Base-by-base conservation (phyloP, 2,797 vertebrate species). In the Ibycter americanus region DNA sequence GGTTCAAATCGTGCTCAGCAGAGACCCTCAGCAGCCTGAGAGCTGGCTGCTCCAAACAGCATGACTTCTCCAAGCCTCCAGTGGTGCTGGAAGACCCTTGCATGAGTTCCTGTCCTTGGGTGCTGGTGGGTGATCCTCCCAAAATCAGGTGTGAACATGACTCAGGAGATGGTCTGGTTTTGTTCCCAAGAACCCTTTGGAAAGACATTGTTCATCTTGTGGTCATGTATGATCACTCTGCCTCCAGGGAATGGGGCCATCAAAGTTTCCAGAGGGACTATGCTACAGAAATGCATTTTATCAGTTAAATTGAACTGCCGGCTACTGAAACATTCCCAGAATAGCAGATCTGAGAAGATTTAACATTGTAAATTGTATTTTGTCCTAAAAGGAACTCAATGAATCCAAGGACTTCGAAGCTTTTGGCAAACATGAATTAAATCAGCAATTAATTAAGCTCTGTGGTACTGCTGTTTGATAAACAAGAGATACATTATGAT, bases 341-440 rank as follows among this genome's bases (percentile, higher is more conserved):
- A 63, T 54, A 92, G 65, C 81, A 85, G 70, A 93, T 95, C 66
- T 58, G 83, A 93, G 70, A 47, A 94, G 78, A 90, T 93, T 94
- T 89, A 89, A 81, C 54, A 17, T 20, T 70, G 81, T 59, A 93
- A 97, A 92, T 78, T 86, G 65, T 91, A 51, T 83, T 83, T 90
- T 83, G 74, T 89, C 95, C 93, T 96, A 78, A 81, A 89, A 96
- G 80, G 79, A 93, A 67, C 89, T 89, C 65, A 44, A 14, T 40
- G 72, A 84, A 92, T 78, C 93, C 92, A 95, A 95, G 90, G 93
- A 93, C 93, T 96, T 96, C 89, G 87, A 92, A 93, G 95, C 95
- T 92, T 92, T 91, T 96, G 87, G 84, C 94, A 96, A 91, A 86
- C 74, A 66, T 26, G 78, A 96, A 94, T 95, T 89, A 97, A 94